These are phyloP conservation scores for Metaphire vulgaris DNA, from an alignment of 1,140 invertebrate genomes.

Conservation along the genomic window DNA sequence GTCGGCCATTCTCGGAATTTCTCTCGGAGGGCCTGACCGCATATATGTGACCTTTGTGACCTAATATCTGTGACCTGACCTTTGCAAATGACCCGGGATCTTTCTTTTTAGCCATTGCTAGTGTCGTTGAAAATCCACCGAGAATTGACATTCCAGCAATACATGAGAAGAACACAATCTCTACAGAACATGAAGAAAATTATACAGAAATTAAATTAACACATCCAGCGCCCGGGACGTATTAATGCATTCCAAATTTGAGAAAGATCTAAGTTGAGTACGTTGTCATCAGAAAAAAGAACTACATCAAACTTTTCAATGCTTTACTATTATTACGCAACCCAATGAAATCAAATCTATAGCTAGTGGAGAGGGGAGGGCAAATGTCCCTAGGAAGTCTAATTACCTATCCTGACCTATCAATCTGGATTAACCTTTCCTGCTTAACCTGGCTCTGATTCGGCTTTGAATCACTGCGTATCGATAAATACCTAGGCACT, in stretches of 20 bases:
- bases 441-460: too few species aligned
- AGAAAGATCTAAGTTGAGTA: neutral
- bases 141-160: neutral
- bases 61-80: neutral
- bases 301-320: neutral
- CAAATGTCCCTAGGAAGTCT: too few species aligned
- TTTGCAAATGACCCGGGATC: neutral
- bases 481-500: too few species aligned
- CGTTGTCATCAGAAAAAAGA: too few species aligned
- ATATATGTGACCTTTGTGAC: neutral
- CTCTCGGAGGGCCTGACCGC: neutral
- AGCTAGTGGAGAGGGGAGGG: too few species aligned
- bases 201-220: neutral
- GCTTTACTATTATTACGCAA: neutral
- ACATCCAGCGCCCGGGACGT: neutral
- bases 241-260: neutral
- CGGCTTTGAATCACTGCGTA: too few species aligned
- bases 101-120: slow-evolving; percentile 3
- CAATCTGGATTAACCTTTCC: too few species aligned
- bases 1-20: neutral
- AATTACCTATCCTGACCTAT: too few species aligned
- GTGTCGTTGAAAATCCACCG: neutral
- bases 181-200: neutral
- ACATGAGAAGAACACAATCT: neutral
- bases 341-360: neutral